phyloP scores from a whole-genome alignment of 2,888 invertebrate genomes.

The Pristionchus maxplancki region DNA sequence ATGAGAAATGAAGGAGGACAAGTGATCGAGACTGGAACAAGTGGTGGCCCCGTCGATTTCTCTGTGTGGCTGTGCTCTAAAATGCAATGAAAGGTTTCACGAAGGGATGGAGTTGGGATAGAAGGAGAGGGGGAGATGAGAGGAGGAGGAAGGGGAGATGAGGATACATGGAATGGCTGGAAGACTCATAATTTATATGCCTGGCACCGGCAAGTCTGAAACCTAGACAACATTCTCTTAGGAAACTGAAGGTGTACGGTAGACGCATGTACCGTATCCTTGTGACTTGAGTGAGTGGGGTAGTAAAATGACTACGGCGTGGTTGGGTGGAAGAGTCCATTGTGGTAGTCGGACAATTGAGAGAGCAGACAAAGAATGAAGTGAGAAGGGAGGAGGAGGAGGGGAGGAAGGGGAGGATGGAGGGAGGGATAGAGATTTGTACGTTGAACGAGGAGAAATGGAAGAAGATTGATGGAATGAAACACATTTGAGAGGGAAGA shows the following conservation, averaged over 20 bases:
- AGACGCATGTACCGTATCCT: background rate
- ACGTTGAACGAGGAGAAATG: constrained; percentile 36
- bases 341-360: constrained; percentile 26
- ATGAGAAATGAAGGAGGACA: background rate
- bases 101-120: background rate
- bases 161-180: constrained; percentile 32
- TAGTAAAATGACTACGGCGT: background rate
- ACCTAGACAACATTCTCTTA: background rate
- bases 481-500: constrained; percentile 44
- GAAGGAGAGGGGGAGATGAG: background rate
- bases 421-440: constrained; percentile 37
- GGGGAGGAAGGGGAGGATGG: background rate
- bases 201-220: background rate
- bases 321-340: constrained; percentile 12
- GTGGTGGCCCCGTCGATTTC: background rate
- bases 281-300: background rate
- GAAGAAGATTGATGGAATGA: constrained; percentile 47
- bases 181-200: constrained; percentile 27
- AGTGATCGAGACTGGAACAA: background rate
- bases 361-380: constrained; percentile 25
- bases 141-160: background rate
- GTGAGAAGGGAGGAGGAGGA: constrained; percentile 6
- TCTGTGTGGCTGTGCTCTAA: background rate
- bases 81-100: constrained; percentile 45
- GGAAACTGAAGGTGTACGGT: background rate